Evolutionary conservation across 2,888 invertebrate genomes (phyloP).

Genomic region (Harpagoxenus sublaevis): DNA sequence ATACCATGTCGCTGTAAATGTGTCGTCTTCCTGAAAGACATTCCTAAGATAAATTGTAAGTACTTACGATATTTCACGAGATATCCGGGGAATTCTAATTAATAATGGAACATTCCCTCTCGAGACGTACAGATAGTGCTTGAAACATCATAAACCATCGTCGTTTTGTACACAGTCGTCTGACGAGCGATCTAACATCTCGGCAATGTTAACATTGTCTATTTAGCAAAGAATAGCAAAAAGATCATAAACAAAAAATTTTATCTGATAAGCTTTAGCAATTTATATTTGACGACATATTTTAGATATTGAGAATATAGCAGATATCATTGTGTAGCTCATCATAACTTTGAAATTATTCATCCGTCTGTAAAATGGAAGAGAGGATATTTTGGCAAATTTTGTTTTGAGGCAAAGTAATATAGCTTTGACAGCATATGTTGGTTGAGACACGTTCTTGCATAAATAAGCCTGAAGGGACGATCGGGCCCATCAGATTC

Average conservation of each 20-base stretch:
- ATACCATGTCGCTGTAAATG: neutral
- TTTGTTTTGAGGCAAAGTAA: neutral
- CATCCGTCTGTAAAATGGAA: neutral
- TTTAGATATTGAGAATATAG: neutral
- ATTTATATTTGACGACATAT: neutral
- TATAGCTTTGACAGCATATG: neutral
- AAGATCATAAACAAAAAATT: neutral
- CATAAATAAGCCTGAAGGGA: slow-evolving; percentile 38
- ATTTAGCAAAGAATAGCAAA: neutral
- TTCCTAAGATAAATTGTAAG: slow-evolving; percentile 25
- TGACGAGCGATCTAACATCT: neutral
- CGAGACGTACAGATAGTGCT: slow-evolving; percentile 9
- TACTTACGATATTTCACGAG: slow-evolving; percentile 36
- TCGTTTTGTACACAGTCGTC: neutral
- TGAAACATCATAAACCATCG: slow-evolving; percentile 19
- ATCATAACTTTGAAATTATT: neutral
- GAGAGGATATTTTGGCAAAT: neutral
- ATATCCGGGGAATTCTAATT: slow-evolving; percentile 35
- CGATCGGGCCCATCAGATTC: slow-evolving; percentile 16
- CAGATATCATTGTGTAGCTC: neutral
- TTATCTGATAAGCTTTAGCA: neutral
- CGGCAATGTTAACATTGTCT: neutral
- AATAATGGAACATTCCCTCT: slow-evolving; percentile 16
- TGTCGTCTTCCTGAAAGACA: slow-evolving; percentile 1
- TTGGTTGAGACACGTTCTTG: slow-evolving; percentile 1